phyloP scores from a whole-genome alignment of 1,140 invertebrate species.

The Pogonomyrmex barbatus region DNA sequence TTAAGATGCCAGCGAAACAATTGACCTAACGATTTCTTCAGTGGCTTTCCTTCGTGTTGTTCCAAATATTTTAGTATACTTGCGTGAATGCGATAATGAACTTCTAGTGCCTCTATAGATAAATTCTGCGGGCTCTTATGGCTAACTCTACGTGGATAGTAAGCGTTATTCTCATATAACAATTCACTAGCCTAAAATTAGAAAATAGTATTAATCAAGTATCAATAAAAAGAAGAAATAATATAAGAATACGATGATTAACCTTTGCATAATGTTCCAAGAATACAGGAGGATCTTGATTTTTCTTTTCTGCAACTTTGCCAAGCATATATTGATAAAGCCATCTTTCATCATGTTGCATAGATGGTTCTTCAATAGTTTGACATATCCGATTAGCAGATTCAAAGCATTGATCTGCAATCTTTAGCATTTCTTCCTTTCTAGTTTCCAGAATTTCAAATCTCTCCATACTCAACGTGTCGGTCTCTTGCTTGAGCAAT shows the following conservation, averaged over 20 bases:
- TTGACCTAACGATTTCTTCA: constrained; percentile 82
- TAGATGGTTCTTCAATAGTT: constrained; percentile 77
- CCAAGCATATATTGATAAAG: constrained; percentile 96
- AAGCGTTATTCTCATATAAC: constrained; percentile 92
- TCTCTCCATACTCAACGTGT: constrained; percentile 92
- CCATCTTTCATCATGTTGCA: constrained; percentile 93
- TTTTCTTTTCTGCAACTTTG: constrained; percentile 95
- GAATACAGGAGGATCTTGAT: constrained; percentile 90
- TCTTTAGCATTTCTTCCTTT: constrained; percentile 92
- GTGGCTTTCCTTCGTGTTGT: constrained; percentile 87
- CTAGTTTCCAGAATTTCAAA: constrained; percentile 91
- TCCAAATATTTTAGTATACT: constrained; percentile 95
- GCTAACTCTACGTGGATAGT: constrained; percentile 94
- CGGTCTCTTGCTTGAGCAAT: constrained; percentile 92
- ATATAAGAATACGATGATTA: constrained; percentile 62
- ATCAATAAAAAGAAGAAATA: background rate
- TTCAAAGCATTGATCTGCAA: constrained; percentile 92
- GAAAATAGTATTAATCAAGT: background rate
- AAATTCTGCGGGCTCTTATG: constrained; percentile 94
- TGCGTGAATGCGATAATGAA: constrained; percentile 93
- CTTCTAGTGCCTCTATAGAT: constrained; percentile 96
- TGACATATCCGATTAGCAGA: constrained; percentile 89
- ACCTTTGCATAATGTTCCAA: constrained; percentile 92
- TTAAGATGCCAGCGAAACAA: constrained; percentile 82
- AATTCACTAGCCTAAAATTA: constrained; percentile 89